Conservation (phyloP, 2,797 vertebrate genomes). For the Malurus splendens region DNA sequence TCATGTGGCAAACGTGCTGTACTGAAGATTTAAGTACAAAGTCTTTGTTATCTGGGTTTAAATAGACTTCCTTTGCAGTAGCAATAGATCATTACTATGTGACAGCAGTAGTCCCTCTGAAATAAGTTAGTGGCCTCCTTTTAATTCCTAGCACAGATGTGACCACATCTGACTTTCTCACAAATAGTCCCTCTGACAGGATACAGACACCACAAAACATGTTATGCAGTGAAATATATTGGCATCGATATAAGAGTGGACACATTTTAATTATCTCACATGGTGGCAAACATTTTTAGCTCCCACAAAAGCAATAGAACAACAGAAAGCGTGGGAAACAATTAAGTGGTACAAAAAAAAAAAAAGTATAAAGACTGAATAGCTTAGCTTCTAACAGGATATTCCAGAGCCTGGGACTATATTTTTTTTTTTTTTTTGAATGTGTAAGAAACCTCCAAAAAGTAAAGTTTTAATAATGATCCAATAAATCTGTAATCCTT, state of each 20-base stretch:
- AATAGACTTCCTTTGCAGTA: background rate
- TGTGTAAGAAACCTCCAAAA: background rate
- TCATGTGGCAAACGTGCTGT: background rate
- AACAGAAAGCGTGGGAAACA: background rate
- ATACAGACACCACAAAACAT: background rate
- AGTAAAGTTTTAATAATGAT: background rate
- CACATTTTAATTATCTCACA: background rate
- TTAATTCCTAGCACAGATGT: constrained; percentile 24
- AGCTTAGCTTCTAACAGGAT: background rate
- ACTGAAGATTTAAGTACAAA: background rate
- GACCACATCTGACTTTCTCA: constrained; percentile 8
- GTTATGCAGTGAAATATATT: background rate
- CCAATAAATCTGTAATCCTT: background rate
- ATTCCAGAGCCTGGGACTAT: background rate
- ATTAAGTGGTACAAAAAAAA: background rate
- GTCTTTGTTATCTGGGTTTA: constrained; percentile 9
- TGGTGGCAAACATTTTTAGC: background rate
- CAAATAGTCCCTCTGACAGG: background rate
- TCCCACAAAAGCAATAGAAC: background rate
- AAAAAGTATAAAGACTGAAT: background rate
- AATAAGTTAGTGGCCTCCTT: constrained; percentile 7
- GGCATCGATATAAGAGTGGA: background rate
- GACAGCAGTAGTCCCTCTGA: background rate
- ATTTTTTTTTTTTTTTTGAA: background rate
- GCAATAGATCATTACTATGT: background rate